These are phyloP conservation scores for Enteromius treurensis DNA, from an alignment of 2,797 vertebrate genomes.

Conservation along the genomic window DNA sequence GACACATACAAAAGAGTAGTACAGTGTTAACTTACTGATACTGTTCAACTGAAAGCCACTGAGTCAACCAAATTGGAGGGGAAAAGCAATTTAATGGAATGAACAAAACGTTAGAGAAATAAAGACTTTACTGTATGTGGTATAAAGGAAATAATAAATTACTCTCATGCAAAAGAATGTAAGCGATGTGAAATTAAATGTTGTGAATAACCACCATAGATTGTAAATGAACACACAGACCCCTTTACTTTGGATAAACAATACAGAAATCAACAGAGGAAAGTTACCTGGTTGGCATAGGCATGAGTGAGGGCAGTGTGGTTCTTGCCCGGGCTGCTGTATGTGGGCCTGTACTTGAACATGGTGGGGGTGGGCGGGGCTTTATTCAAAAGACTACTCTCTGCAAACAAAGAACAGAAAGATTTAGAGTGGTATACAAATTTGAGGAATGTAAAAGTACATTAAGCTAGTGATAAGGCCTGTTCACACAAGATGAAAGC, in stretches of 20 bases:
- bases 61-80: constrained; percentile 72
- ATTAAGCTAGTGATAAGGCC: not conserved
- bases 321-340: constrained; percentile 88
- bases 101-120: constrained; percentile 55
- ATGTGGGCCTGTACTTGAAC: constrained; percentile 94
- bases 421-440: not conserved
- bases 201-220: not conserved
- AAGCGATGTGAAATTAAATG: constrained; percentile 23
- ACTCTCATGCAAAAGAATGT: constrained; percentile 19
- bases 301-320: constrained; percentile 84
- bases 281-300: constrained; percentile 82
- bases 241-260: not conserved
- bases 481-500: not conserved
- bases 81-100: constrained; percentile 55
- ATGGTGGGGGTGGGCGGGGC: constrained; percentile 94
- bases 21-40: constrained; percentile 79
- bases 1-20: constrained; percentile 26
- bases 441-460: not conserved
- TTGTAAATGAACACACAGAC: not conserved
- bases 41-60: constrained; percentile 82
- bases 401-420: constrained; percentile 68
- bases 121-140: constrained; percentile 54
- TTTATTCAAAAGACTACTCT: constrained; percentile 87
- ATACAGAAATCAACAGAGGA: not conserved
- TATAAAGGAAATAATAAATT: constrained; percentile 41